Evolutionary conservation across 2,113 vertebrate genomes (phyloP), one percentile per base, ranked within the genome.

Genomic region (Menidia beryllina): DNA sequence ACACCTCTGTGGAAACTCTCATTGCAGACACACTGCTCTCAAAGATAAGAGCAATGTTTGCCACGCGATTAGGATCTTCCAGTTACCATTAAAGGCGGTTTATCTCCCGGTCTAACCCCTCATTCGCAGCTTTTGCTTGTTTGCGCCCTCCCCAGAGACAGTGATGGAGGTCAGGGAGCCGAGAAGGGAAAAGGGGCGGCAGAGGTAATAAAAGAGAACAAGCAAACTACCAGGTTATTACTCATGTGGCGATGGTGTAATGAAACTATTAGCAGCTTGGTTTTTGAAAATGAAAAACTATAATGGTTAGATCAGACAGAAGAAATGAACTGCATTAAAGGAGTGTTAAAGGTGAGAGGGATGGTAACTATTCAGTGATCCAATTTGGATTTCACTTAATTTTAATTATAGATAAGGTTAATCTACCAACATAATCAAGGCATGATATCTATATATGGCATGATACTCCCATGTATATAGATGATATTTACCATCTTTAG

Each of bases 81-180:
- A 76, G 84, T 91, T 88, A 85, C 76, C 85, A 82, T 87, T 91
- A 89, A 89, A 91, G 76, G 55, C 57, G 43, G 34, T 86, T 86
- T 89, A 89, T 92, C 87, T 86, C 47, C 60, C 26, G 65, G 48
- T 36, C 68, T 67, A 58, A 69, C 76, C 58, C n/a, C 80, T 69
- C 67, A 65, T 78, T 77, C 74, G 53, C 51, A 38, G 23, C 60
- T 83, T 75, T 66, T 1, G n/a, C 78, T 72, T 57, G 65, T 51
- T 79, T 48, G 48, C 57, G 25, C 57, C 58, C 71, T 75, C 79
- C 72, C 76, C 41, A 43, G 69, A 75, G 85, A 69, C 67, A 79
- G 50, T 68, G 86, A 87, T 86, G 79, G 79, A 85, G 85, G 85
- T 86, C 84, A 80, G 34, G 3, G 57, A 73, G 59, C 53, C 70